Evolutionary conservation across 37 sponge, comb jelly and placozoan species (phyloP).

Genomic region (Hexactinellida sp.): DNA sequence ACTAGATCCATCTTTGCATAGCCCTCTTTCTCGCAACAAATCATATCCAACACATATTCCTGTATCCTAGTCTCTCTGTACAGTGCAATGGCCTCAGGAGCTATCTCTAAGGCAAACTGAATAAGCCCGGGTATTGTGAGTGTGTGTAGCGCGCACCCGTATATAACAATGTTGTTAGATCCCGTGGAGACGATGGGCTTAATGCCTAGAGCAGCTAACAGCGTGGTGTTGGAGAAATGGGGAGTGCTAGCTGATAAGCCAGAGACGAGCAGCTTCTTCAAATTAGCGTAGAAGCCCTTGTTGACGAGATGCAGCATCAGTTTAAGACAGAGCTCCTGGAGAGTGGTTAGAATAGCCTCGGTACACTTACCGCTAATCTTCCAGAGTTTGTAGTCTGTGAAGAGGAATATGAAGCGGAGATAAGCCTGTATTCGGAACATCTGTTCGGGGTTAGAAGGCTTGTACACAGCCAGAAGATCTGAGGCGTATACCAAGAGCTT

Average conservation of each 20-base stretch:
- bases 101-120: background rate
- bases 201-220: background rate
- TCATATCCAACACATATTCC: background rate
- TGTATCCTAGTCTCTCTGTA: background rate
- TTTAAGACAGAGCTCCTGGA: conserved; percentile 6
- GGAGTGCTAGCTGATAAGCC: background rate
- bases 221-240: background rate
- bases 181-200: background rate
- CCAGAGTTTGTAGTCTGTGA: conserved; percentile 14
- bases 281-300: conserved; percentile 3
- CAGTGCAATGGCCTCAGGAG: background rate
- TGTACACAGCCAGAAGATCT: background rate
- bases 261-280: background rate
- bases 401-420: background rate
- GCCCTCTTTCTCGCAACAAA: background rate
- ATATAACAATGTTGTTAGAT: background rate
- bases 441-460: background rate
- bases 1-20: background rate
- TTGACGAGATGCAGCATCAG: background rate
- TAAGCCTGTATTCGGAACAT: background rate
- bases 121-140: background rate
- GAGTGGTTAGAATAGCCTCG: background rate
- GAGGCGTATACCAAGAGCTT: background rate
- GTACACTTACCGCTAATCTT: background rate
- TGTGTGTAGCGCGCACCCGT: background rate